Percentiles rank a stretch among this genome's conserved stretches.
These are phyloP conservation scores for Eledone cirrhosa DNA, from an alignment of 2,888 invertebrate genomes.

Conservation along the genomic window DNA sequence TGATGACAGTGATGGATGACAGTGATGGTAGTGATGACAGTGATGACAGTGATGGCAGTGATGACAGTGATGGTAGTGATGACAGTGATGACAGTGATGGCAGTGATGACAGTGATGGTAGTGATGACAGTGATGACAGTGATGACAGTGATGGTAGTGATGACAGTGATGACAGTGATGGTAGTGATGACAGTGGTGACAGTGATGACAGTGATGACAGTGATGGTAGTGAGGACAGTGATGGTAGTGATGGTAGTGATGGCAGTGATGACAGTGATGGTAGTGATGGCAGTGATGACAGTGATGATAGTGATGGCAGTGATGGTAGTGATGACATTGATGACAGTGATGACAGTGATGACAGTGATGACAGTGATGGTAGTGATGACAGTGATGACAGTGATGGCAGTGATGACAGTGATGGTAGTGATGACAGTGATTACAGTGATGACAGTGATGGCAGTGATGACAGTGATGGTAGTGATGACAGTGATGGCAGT, in stretches of 20 bases:
- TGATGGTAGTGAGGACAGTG: too few species aligned
- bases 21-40: neutral
- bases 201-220: too few species aligned
- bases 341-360: constrained; percentile 21
- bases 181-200: neutral
- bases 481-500: constrained; percentile 13
- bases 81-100: neutral
- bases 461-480: constrained; percentile 4
- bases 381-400: neutral
- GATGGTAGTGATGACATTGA: too few species aligned
- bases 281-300: constrained; percentile 13
- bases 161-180: neutral
- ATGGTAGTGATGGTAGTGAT: too few species aligned
- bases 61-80: neutral
- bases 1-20: too few species aligned
- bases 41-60: neutral
- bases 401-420: constrained; percentile 10
- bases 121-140: neutral
- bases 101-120: neutral
- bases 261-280: constrained; percentile 1
- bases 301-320: constrained; percentile 9
- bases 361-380: constrained; percentile 16
- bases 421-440: constrained; percentile 9
- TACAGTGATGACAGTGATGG: too few species aligned
- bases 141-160: neutral